Evolutionary conservation across 2,113 vertebrate species (phyloP).

Genomic region (Campylomormyrus numenius): DNA sequence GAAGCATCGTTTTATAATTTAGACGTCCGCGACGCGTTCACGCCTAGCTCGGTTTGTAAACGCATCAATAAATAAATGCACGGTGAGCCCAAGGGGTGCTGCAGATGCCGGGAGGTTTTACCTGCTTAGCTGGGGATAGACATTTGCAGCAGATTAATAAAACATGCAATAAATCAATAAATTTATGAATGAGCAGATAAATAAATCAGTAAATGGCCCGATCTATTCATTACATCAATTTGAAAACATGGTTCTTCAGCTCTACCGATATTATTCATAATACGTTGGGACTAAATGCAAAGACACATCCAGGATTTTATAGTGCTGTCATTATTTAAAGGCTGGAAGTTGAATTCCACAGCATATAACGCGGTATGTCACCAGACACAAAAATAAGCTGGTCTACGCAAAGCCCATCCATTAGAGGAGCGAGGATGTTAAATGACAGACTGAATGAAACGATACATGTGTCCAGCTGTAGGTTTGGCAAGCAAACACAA

Average conservation of each 20-base stretch:
- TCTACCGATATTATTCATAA: background rate
- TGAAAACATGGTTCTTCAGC: background rate
- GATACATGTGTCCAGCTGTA: background rate
- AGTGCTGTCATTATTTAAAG: background rate
- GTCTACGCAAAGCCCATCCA: background rate
- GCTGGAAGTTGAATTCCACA: background rate
- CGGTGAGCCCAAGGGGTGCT: background rate
- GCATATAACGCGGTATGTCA: background rate
- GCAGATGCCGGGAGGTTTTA: background rate
- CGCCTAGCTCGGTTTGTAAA: background rate
- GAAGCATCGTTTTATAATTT: slow-evolving; percentile 10
- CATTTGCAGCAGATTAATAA: slow-evolving; percentile 15
- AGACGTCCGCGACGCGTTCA: background rate
- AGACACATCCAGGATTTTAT: background rate
- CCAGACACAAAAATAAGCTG: background rate
- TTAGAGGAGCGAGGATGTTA: background rate
- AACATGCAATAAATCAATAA: slow-evolving; percentile 10
- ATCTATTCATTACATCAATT: background rate
- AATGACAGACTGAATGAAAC: background rate
- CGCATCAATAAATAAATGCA: slow-evolving; percentile 14
- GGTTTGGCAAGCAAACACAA: slow-evolving; percentile 1
- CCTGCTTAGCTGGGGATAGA: background rate
- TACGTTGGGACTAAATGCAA: background rate
- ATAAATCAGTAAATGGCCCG: background rate
- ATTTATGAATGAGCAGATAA: background rate